Evolutionary conservation across 2,797 vertebrate genomes (phyloP), one percentile per base, ranked within the genome.

Genomic region (Pangasius mekongensis): DNA sequence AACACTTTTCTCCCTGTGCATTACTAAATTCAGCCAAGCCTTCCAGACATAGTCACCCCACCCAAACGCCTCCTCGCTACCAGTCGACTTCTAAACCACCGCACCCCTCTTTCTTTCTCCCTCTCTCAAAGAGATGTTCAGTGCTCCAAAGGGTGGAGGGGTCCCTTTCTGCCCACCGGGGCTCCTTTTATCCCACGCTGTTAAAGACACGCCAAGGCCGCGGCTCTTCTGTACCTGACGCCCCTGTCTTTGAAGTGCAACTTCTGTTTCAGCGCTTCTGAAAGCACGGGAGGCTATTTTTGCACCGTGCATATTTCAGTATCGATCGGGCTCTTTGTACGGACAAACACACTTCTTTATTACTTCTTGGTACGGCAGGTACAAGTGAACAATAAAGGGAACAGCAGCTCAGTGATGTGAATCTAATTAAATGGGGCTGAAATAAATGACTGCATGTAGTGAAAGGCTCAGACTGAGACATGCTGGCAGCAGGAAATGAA

Each of bases 321-420:
- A 97, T 97, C 93, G 95, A 97, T 96, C 91, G 84, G 91, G 91
- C 92, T 95, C 94, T 96, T 95, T 96, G 93, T 95, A 94, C 95
- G 95, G 93, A 95, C 88, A 94, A 94, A 96, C 94, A 93, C 93
- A 94, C 93, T 93, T 92, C 93, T 94, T 94, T 88, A 91, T 92
- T 95, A 93, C 93, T 93, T 95, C 52, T 84, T 92, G 88, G 91
- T 93, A 94, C 92, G 93, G 90, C 92, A 93, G 67, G 93, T 94
- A 95, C 91, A 93, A 91, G 43, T 27, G 92, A 92, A 87, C 83
- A 89, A 66, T 56, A 90, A 76, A 64, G 20, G n/a, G 47, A 22
- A 69, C 10, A 54, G 83, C 83, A 69, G 83, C 64, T 67, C 30
- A 8, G 47, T 54, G 47, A 18, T 84, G 64, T 69, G 64, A 30